Base-by-base conservation (phyloP, 2,113 vertebrate species). In the Chionodraco myersi region DNA sequence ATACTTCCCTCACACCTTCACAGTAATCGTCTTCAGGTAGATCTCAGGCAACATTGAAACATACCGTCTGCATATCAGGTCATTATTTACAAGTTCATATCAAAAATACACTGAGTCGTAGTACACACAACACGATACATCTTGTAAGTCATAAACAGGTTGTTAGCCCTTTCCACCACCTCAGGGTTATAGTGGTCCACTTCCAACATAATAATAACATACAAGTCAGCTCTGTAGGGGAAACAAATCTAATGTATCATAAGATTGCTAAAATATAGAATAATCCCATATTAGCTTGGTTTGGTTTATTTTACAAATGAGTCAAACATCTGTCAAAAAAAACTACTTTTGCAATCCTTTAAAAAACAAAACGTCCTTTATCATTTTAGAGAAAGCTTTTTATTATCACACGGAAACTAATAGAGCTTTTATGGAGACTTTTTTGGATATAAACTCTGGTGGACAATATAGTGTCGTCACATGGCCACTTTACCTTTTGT, bases 31-130 rank as follows among this genome's bases (percentile, higher is more conserved):
- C 60, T 23, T 62, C 72, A 69, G 26, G 13, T 23, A 58, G 63
- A 41, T 44, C 58, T 61, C 67, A 67, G 72, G 75, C 18, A 13
- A 71, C n/a, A 77, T 15, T 72, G 3, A 65, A 66, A 49, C 48
- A 74, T 44, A 66, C 36, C 30, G 23, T 73, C 36, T 77, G 53
- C 77, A 79, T 73, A 79, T 47, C 47, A 76, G n/a, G 47, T 81
- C 41, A 47, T 79, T 85, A 91, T 92, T 91, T 91, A 92, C 92
- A 93, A 60, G 66, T 83, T 82, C 54, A 73, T 75, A 88, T 72
- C 72, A 82, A 85, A 86, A 70, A 78, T 60, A 85, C 62, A 81
- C 13, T 15, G 34, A 30, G 61, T 57, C 65, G 58, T 75, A 72
- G 10, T 62, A 72, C 60, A 64, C 67, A 57, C 44, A 45, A 84